A percentile compares a stretch with the other conserved stretches of the same genome.
Evolutionary conservation across 2,113 vertebrate species (phyloP).

Genomic region (Mesembrinibis cayennensis): DNA sequence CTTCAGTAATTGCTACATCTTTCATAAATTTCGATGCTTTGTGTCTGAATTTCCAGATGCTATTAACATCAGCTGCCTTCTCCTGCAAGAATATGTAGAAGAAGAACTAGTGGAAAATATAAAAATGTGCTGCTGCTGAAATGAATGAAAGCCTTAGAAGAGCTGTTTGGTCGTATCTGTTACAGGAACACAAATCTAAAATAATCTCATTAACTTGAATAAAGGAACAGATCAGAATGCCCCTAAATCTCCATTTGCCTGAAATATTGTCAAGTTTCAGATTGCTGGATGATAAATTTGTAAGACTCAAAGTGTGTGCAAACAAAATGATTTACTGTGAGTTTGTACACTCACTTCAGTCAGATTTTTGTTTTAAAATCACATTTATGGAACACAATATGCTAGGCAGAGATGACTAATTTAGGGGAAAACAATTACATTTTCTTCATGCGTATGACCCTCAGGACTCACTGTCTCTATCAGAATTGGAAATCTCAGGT

Average conservation of each 20-base stretch:
- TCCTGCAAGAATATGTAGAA: background rate
- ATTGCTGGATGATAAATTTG: background rate
- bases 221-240: background rate
- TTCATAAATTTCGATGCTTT: background rate
- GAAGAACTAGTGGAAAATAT: background rate
- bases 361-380: background rate
- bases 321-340: background rate
- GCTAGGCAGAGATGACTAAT: background rate
- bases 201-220: background rate
- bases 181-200: background rate
- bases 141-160: background rate
- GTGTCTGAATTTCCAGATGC: background rate
- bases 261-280: background rate
- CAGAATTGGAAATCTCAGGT: background rate
- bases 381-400: background rate
- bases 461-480: background rate
- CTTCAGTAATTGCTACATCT: background rate
- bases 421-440: background rate
- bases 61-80: background rate
- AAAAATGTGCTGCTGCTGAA: background rate
- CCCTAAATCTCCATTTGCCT: background rate
- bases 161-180: background rate
- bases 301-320: background rate
- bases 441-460: background rate
- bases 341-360: background rate